Evolutionary conservation across 1,140 invertebrate species (phyloP).

Genomic region (Heliconius congener): DNA sequence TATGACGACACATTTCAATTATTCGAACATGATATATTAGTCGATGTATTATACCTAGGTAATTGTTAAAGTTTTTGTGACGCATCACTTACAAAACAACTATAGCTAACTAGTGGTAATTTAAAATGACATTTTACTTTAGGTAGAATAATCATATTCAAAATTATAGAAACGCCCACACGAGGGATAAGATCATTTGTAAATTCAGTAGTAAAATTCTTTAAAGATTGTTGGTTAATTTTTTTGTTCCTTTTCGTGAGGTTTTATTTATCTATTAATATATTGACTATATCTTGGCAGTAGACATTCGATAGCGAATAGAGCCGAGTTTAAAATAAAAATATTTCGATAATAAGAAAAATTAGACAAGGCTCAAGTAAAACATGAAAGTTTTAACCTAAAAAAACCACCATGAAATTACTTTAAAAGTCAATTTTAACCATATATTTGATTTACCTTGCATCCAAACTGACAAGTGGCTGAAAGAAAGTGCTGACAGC

Average conservation of each 20-base stretch:
- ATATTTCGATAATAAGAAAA: too few species aligned
- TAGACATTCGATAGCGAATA: too few species aligned
- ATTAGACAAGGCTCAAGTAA: not conserved
- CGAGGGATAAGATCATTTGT: not conserved
- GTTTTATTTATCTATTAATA: too few species aligned
- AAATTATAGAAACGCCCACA: conserved; percentile 6
- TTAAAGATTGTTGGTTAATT: not conserved
- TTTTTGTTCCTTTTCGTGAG: too few species aligned
- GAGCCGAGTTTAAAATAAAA: too few species aligned
- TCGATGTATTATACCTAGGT: conserved; percentile 22
- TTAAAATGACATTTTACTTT: conserved; percentile 48
- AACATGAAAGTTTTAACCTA: not conserved
- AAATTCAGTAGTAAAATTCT: not conserved
- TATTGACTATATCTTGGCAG: too few species aligned
- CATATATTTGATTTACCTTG: conserved; percentile 14
- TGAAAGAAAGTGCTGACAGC: conserved; percentile 63
- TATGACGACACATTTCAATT: conserved; percentile 7
- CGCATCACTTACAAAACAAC: conserved; percentile 27
- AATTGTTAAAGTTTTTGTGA: conserved; percentile 37
- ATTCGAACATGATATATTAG: conserved; percentile 11
- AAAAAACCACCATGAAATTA: not conserved
- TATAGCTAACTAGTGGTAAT: conserved; percentile 41
- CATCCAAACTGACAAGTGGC: conserved; percentile 28
- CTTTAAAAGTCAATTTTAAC: conserved; percentile 9
- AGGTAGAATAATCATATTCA: not conserved